Evolutionary conservation across 2,113 vertebrate genomes (phyloP).

Genomic region (Chiloscyllium plagiosum): DNA sequence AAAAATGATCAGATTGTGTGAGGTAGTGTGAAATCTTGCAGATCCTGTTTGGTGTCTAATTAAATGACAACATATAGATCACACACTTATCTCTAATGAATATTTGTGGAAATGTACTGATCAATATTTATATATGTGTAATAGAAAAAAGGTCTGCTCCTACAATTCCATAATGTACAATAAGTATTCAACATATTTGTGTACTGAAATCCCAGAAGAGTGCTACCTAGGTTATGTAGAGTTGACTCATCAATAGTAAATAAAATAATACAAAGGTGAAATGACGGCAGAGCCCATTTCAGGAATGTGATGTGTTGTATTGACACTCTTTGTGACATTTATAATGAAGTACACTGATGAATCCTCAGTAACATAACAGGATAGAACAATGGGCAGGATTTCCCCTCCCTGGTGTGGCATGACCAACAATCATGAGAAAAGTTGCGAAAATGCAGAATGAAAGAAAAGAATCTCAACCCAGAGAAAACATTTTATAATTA

Average conservation of each 20-base stretch:
- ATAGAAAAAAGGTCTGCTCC: not conserved
- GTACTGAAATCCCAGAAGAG: not conserved
- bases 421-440: no score
- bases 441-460: no score
- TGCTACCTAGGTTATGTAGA: not conserved
- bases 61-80: not conserved
- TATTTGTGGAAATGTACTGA: not conserved
- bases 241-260: not conserved
- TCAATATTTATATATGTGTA: not conserved
- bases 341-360: not conserved
- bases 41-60: not conserved
- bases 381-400: no score
- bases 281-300: not conserved
- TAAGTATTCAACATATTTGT: not conserved
- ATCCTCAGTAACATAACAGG: not conserved
- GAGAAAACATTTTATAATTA: no score
- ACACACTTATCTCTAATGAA: not conserved
- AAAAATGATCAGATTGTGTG: not conserved
- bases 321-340: not conserved
- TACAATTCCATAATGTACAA: not conserved
- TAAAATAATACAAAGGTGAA: not conserved
- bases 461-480: no score
- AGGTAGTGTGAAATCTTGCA: not conserved
- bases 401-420: no score
- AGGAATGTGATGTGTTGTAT: not conserved